These are phyloP conservation scores for Pandion haliaetus DNA, from an alignment of 2,113 vertebrate species.

Conservation along the genomic window DNA sequence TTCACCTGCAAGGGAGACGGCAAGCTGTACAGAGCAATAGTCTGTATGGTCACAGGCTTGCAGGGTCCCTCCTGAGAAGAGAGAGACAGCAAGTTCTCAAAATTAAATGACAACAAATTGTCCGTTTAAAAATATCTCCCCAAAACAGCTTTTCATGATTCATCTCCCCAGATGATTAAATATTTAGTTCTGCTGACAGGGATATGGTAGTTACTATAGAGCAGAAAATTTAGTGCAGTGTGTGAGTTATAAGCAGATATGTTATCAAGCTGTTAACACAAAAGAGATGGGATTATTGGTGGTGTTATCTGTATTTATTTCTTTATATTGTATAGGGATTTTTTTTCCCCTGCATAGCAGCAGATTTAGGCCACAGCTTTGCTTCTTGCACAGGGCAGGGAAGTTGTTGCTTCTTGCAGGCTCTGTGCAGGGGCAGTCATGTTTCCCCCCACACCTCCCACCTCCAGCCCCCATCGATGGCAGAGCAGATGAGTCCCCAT, in stretches of 20 bases:
- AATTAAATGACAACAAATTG: slow-evolving; percentile 36
- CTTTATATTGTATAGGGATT: not conserved
- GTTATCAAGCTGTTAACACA: slow-evolving; percentile 46
- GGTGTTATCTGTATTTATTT: slow-evolving; percentile 49
- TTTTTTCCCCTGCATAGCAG: not conserved
- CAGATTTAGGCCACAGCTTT: slow-evolving; percentile 4
- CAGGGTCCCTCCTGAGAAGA: not conserved
- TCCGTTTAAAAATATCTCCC: slow-evolving; percentile 9
- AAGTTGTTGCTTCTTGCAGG: not conserved
- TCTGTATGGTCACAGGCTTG: not conserved
- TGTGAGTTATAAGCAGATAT: slow-evolving; percentile 38
- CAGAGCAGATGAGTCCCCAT: not conserved
- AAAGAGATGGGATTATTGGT: slow-evolving; percentile 22
- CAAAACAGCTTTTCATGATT: slow-evolving; percentile 30
- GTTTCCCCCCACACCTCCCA: not conserved
- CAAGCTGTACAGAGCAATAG: not conserved
- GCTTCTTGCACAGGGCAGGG: not conserved
- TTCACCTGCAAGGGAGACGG: not conserved
- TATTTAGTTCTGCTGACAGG: slow-evolving; percentile 43
- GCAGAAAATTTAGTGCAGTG: slow-evolving; percentile 17
- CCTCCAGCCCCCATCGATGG: not conserved
- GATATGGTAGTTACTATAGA: slow-evolving; percentile 18
- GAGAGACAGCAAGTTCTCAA: not conserved
- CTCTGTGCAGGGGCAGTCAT: not conserved
- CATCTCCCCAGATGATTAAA: slow-evolving; percentile 44